A percentile compares a stretch with the other conserved stretches of the same genome.
These are phyloP conservation scores for Drosophila sordidula DNA, from an alignment of 2,888 invertebrate genomes.

Conservation along the genomic window DNA sequence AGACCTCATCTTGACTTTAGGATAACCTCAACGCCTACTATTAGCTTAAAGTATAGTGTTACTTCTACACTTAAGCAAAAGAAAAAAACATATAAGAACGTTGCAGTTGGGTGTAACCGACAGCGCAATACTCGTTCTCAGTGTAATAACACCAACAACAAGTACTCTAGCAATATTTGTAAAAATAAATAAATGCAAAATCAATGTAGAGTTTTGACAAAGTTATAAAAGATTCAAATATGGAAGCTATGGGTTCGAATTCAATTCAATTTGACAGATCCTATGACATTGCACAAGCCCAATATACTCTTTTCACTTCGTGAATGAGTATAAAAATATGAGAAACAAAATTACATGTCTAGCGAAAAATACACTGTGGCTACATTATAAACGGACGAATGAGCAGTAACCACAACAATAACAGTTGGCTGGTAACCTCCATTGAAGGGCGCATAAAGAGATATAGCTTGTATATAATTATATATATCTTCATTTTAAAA, in stretches of 20 bases:
- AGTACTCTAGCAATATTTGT: too few species aligned
- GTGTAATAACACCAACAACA: too few species aligned
- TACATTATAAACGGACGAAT: slow-evolving; percentile 76
- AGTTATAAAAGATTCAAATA: too few species aligned
- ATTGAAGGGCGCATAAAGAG: slow-evolving; percentile 63
- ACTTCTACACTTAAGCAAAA: slow-evolving; percentile 42
- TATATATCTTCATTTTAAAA: slow-evolving; percentile 7
- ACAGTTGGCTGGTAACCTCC: slow-evolving; percentile 54
- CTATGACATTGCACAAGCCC: too few species aligned
- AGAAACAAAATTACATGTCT: slow-evolving; percentile 60
- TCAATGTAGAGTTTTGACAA: too few species aligned
- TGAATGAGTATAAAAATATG: not conserved
- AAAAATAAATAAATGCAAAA: too few species aligned
- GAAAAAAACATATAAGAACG: slow-evolving; percentile 4
- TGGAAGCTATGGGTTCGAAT: too few species aligned
- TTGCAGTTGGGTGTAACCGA: too few species aligned
- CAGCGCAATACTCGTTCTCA: too few species aligned
- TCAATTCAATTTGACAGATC: too few species aligned
- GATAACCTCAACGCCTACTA: slow-evolving; percentile 54
- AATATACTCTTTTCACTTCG: too few species aligned
- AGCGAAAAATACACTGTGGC: slow-evolving; percentile 59
- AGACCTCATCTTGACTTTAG: slow-evolving; percentile 22
- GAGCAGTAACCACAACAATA: slow-evolving; percentile 60
- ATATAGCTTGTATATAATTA: slow-evolving; percentile 9
- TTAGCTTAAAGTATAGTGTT: slow-evolving; percentile 62